Evolutionary conservation across 1,140 invertebrate species (phyloP).

Genomic region (Panagrolaimus sp.): DNA sequence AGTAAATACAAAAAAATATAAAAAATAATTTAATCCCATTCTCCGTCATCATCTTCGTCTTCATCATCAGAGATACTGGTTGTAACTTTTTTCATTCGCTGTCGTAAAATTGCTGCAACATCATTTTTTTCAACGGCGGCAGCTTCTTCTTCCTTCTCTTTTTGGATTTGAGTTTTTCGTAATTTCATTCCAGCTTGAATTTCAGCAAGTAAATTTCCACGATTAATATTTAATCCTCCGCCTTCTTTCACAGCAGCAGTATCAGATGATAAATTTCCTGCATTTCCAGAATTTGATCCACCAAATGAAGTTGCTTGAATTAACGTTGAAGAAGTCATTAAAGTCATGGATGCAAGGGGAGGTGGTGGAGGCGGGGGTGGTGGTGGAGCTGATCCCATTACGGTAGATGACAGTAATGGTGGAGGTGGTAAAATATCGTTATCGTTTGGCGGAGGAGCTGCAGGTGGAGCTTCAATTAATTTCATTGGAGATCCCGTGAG

Average conservation of each 20-base stretch:
- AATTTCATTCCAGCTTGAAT: conserved; percentile 35
- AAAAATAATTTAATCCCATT: not conserved
- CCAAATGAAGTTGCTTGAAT: conserved; percentile 3
- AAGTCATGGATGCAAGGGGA: conserved; percentile 4
- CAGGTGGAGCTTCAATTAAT: not conserved
- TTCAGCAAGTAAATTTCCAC: conserved; percentile 29
- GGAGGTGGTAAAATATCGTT: not conserved
- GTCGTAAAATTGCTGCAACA: conserved; percentile 37
- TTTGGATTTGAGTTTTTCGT: conserved; percentile 27
- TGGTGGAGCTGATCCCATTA: not conserved
- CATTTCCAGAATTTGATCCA: not conserved
- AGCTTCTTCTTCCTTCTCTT: conserved; percentile 30
- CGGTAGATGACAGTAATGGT: not conserved
- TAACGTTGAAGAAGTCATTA: not conserved
- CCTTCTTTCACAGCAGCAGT: not conserved
- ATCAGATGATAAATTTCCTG: not conserved
- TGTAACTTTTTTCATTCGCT: conserved; percentile 40
- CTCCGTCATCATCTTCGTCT: not conserved
- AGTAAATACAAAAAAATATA: not conserved
- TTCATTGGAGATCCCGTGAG: not conserved
- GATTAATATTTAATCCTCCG: not conserved
- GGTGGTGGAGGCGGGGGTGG: conserved; percentile 19
- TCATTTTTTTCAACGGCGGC: conserved; percentile 30
- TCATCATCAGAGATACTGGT: conserved; percentile 15
- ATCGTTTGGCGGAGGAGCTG: not conserved